phyloP scores from a whole-genome alignment of 2,888 invertebrate species.

The Drosophila ezoana region DNA sequence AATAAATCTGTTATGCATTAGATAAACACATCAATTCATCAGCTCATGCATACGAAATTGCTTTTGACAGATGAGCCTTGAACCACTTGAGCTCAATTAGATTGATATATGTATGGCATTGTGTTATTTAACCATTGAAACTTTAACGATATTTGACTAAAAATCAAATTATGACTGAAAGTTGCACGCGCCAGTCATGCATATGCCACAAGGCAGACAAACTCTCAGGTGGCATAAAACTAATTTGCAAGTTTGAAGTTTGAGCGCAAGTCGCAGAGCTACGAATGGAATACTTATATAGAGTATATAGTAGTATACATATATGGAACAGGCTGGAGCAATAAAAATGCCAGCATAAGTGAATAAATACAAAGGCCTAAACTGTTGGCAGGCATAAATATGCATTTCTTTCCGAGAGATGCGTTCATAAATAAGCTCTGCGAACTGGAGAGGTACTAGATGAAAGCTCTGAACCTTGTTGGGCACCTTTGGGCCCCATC shows the following conservation, averaged over 20 bases:
- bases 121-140: constrained; percentile 19
- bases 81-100: constrained; percentile 13
- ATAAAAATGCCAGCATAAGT: constrained; percentile 64
- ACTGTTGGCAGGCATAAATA: constrained; percentile 66
- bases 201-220: constrained; percentile 21
- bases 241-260: constrained; percentile 66
- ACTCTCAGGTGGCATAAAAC: constrained; percentile 61
- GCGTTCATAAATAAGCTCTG: constrained; percentile 58
- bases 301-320: constrained; percentile 6
- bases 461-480: background rate
- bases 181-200: constrained; percentile 25
- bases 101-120: constrained; percentile 23
- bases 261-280: constrained; percentile 13
- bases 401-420: constrained; percentile 64
- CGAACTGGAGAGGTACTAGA: constrained; percentile 1
- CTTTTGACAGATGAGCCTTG: constrained; percentile 23
- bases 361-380: constrained; percentile 55
- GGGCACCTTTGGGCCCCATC: background rate
- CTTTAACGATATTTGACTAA: constrained; percentile 15
- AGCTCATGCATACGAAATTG: constrained; percentile 10
- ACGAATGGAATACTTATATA: constrained; percentile 32
- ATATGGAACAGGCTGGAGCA: constrained; percentile 23
- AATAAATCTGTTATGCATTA: constrained; percentile 15
- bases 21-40: constrained; percentile 37
- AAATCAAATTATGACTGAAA: constrained; percentile 31